phyloP scores from a whole-genome alignment of 2,888 invertebrate genomes.

The Aethes cnicana region DNA sequence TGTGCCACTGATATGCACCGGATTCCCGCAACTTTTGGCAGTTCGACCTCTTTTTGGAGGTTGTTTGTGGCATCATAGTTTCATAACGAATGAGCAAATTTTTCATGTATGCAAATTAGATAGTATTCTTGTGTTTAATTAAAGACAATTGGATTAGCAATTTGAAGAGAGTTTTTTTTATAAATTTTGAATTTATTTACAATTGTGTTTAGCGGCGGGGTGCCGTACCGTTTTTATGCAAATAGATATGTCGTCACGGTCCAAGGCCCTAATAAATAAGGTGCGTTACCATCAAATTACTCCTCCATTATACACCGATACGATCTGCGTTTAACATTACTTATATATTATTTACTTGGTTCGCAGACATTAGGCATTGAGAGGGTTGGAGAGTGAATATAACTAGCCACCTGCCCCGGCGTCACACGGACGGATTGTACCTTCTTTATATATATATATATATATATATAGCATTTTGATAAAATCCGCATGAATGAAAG shows the following conservation, averaged over 20 bases:
- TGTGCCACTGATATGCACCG: no score
- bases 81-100: no score
- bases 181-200: neutral
- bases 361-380: neutral
- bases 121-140: no score
- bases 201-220: slow-evolving; percentile 32
- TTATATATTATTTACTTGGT: no score
- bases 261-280: slow-evolving; percentile 13
- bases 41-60: no score
- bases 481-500: no score
- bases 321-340: slow-evolving; percentile 1
- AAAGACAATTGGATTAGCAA: no score
- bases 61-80: no score
- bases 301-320: slow-evolving; percentile 8
- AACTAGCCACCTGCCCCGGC: slow-evolving; percentile 23
- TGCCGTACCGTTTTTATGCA: slow-evolving; percentile 58
- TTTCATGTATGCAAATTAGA: no score
- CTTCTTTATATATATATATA: no score
- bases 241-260: slow-evolving; percentile 41
- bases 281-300: slow-evolving; percentile 31
- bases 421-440: slow-evolving; percentile 25
- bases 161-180: neutral
- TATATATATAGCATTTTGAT: no score
- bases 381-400: neutral
- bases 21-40: no score